phyloP scores from a whole-genome alignment of 2,113 vertebrate species.

The Mormyrus lacerda region DNA sequence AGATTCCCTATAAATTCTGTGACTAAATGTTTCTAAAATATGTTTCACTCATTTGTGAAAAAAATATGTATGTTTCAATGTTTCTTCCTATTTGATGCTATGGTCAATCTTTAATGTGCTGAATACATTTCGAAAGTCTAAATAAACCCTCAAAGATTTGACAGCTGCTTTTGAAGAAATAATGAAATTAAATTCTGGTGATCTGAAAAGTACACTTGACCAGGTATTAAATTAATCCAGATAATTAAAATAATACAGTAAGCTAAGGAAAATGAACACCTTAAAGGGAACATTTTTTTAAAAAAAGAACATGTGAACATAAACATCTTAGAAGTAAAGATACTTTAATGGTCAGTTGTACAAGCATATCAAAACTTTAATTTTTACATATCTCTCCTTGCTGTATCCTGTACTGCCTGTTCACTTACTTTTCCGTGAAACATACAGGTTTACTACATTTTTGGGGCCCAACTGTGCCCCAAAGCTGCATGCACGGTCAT shows the following conservation, averaged over 20 bases:
- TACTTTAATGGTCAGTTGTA: neutral
- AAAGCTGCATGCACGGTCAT: neutral
- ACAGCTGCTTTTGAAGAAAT: neutral
- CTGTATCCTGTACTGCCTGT: neutral
- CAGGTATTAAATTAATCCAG: neutral
- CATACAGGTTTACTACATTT: neutral
- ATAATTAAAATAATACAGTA: neutral
- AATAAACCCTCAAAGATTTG: neutral
- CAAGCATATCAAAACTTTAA: neutral
- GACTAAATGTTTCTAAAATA: neutral
- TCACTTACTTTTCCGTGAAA: neutral
- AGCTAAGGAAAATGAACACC: neutral
- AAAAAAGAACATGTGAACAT: neutral
- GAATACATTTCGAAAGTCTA: neutral
- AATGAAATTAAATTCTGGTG: neutral
- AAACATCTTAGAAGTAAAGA: neutral
- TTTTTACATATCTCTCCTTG: neutral
- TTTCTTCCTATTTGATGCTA: neutral
- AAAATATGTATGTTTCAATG: neutral
- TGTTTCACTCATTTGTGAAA: neutral
- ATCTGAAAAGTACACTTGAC: neutral
- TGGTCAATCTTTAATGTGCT: neutral
- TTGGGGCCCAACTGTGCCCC: neutral
- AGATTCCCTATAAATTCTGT: neutral
- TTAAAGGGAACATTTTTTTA: neutral